phyloP scores from a whole-genome alignment of 2,797 vertebrate genomes.

The Babyrousa celebensis region DNA sequence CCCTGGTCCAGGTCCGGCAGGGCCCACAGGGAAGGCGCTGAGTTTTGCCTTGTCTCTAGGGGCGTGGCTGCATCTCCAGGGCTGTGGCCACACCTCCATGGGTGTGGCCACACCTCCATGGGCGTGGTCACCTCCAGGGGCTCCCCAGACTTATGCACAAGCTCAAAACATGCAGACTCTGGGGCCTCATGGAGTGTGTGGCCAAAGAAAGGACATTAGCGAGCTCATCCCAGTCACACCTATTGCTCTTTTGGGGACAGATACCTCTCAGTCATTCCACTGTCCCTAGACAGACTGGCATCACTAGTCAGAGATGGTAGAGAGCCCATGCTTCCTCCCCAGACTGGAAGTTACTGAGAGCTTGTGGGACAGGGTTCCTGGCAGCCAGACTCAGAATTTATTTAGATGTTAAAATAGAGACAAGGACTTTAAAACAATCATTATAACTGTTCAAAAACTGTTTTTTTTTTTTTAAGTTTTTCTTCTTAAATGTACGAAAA shows the following conservation, averaged over 20 bases:
- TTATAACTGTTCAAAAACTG: neutral
- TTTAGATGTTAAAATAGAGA: neutral
- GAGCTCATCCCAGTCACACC: neutral
- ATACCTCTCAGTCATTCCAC: neutral
- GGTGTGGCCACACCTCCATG: neutral
- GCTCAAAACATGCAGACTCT: neutral
- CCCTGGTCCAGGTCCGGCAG: neutral
- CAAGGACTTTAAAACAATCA: neutral
- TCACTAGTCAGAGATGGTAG: neutral
- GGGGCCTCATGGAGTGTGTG: neutral
- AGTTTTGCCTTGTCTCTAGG: too few relatives aligned
- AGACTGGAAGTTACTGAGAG: neutral
- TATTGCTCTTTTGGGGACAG: rapidly evolving
- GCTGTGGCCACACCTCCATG: neutral
- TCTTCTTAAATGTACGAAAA: neutral
- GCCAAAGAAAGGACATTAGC: neutral
- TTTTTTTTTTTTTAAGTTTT: neutral
- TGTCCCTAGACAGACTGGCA: neutral
- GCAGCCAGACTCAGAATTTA: neutral
- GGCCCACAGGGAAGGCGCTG: neutral
- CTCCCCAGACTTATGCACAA: rapidly evolving
- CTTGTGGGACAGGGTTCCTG: neutral
- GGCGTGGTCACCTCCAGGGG: neutral
- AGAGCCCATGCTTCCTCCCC: neutral
- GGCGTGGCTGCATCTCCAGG: too few relatives aligned